Percentiles rank a stretch among this genome's conserved stretches.
phyloP scores from a whole-genome alignment of 2,113 vertebrate species.

The Typhlomys cinereus region DNA sequence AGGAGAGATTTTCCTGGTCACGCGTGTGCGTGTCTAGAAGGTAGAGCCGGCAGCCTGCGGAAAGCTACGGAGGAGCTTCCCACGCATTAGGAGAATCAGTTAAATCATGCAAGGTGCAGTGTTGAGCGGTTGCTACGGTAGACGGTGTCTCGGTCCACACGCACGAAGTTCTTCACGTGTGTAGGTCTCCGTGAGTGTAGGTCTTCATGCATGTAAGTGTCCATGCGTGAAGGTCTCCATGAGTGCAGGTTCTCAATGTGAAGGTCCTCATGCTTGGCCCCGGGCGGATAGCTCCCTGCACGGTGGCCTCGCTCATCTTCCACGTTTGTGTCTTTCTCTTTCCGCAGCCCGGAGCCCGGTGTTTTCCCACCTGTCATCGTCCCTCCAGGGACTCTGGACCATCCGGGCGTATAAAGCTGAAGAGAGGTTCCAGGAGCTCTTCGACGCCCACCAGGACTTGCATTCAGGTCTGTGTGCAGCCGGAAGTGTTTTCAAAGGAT shows the following conservation, averaged over 20 bases:
- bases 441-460: constrained; percentile 95
- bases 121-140: accelerated
- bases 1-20: background rate
- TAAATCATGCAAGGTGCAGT: no score
- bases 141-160: accelerated
- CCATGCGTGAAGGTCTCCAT: no score
- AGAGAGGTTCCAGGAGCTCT: constrained; percentile 92
- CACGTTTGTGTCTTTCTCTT: constrained; percentile 45
- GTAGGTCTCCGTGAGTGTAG: no score
- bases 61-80: background rate
- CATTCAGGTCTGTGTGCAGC: constrained; percentile 90
- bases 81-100: background rate
- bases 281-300: no score
- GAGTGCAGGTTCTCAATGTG: no score
- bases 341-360: constrained; percentile 94
- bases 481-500: background rate
- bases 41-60: background rate
- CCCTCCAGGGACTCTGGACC: constrained; percentile 96
- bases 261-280: no score
- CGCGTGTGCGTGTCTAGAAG: background rate
- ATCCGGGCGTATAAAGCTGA: constrained; percentile 94
- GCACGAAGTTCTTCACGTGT: no score
- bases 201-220: no score
- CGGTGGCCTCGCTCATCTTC: background rate
- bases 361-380: constrained; percentile 95